Evolutionary conservation across 2,888 invertebrate species (phyloP).

Genomic region (Cosmia trapezina): DNA sequence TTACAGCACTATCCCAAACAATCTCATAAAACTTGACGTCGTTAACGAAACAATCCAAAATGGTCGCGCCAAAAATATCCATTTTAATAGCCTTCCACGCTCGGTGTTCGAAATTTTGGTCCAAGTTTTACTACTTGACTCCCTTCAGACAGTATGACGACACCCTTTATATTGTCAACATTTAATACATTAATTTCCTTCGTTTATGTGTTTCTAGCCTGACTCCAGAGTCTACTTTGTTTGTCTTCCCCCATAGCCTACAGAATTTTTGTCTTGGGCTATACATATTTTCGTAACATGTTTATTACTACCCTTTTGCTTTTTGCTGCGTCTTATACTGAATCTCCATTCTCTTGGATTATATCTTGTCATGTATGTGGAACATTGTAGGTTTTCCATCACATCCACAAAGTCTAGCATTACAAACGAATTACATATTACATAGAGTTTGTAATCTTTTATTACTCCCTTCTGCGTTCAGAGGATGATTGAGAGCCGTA

Average conservation of each 20-base stretch:
- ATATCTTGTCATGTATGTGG: too few species aligned
- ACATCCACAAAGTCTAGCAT: too few species aligned
- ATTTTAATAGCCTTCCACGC: constrained; percentile 46
- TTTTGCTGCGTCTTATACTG: background rate
- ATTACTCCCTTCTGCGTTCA: background rate
- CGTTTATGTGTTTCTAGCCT: background rate
- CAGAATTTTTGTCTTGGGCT: background rate
- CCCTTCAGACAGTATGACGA: constrained; percentile 52
- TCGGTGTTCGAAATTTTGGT: constrained; percentile 31
- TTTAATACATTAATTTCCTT: background rate
- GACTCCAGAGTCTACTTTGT: background rate
- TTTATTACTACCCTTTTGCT: background rate
- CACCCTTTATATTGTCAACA: constrained; percentile 21
- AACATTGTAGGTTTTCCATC: background rate
- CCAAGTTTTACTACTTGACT: constrained; percentile 36
- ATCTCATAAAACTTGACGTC: constrained; percentile 41
- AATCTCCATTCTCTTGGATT: background rate
- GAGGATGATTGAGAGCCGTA: background rate
- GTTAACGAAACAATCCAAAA: constrained; percentile 51
- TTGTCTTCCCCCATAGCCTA: background rate
- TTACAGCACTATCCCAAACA: constrained; percentile 30
- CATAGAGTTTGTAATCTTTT: background rate
- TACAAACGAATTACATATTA: background rate
- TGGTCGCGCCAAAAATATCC: constrained; percentile 53
- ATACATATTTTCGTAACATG: background rate